These are phyloP conservation scores for Rhynchophorus ferrugineus DNA, from an alignment of 1,140 invertebrate species.

Conservation along the genomic window DNA sequence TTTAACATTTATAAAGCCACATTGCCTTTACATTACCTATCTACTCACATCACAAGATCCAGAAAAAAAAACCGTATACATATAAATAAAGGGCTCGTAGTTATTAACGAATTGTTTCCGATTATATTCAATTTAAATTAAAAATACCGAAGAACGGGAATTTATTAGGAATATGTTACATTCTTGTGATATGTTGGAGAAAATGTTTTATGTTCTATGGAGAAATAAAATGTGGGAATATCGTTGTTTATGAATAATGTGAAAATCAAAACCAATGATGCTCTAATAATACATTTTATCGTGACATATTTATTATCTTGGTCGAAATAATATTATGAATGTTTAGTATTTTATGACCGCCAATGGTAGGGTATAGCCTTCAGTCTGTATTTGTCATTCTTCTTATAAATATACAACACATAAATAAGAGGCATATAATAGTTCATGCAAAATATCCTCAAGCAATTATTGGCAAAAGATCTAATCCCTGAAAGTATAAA, in stretches of 20 bases:
- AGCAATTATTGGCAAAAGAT: constrained; percentile 1
- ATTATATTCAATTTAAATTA: too few relatives aligned
- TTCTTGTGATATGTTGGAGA: constrained; percentile 6
- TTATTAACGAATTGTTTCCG: too few relatives aligned
- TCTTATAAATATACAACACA: neutral
- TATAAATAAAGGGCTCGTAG: neutral
- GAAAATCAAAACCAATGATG: constrained; percentile 7
- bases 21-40: constrained; percentile 8
- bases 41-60: constrained; percentile 7
- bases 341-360: constrained; percentile 11
- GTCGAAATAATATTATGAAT: neutral
- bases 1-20: constrained; percentile 37
- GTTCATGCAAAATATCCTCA: constrained; percentile 4
- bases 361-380: constrained; percentile 19
- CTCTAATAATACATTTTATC: neutral
- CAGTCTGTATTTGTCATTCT: neutral
- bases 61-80: neutral
- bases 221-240: constrained; percentile 6
- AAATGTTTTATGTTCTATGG: constrained; percentile 1
- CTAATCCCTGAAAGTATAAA: neutral
- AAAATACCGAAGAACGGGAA: too few relatives aligned
- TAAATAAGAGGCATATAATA: neutral
- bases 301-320: neutral
- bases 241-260: neutral
- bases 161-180: neutral